Base-by-base conservation (phyloP, 2,888 invertebrate species). In the Terebella lapidaria region DNA sequence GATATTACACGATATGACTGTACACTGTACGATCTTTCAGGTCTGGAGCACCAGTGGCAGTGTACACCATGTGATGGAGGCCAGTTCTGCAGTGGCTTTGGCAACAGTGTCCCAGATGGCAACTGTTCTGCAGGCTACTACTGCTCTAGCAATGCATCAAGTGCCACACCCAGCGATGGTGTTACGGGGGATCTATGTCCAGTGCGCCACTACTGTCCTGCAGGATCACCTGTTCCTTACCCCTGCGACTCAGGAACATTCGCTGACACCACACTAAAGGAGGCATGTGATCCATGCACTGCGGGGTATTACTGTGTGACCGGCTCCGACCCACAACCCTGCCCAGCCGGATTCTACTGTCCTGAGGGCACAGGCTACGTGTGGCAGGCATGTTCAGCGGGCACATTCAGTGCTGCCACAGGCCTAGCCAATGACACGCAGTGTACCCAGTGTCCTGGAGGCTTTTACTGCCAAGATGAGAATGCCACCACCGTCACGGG, bases 291-390 rank as follows among this genome's bases (percentile, higher is more conserved):
- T 3, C 42, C 58, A 2, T 78, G 78, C 60, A 70, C 72, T 1
- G 63, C 75, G 27, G 77, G 77, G 3, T 66, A 70, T 30, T 77
- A 71, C 67, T 78, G 78, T 57, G 67, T 66, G 10, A 67, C 70
- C 35, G 74, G 75, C 10, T 57, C 59, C 22, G 72, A 68, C 47
- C 73, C 73, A 1, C 59, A 69, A 46, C 60, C 65, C 15, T 78
- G 78, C 58, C 75, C 75, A 3, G 67, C 70, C 20, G 78, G 78
- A 15, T 65, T 74, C 59, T 78, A 78, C 60, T 78, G 78, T 63
- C 77, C 74, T 1, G 63, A 64, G 24, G 77, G 77, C 20, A 72
- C 76, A 64, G 72, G 76, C 2, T 71, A 72, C 54, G 71, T 75
- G 0, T 72, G 67, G 51, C 74, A 76, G 3, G 65, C 71, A 2